Conservation (phyloP, 2,113 vertebrate genomes). For the Pelecanus crispus region DNA sequence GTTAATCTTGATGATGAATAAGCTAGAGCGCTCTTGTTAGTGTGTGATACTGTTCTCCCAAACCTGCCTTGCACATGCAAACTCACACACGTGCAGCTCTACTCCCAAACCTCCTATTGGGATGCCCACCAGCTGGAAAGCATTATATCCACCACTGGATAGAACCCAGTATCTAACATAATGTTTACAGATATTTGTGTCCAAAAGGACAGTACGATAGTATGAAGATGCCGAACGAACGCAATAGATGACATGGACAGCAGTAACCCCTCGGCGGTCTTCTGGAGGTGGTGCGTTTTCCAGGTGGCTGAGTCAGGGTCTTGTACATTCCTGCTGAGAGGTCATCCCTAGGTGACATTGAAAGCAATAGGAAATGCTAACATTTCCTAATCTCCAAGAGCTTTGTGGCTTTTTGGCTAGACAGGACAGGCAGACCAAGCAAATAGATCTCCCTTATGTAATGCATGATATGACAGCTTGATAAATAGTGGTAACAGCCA, state of each 20-base stretch:
- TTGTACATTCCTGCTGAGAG: neutral
- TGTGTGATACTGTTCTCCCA: neutral
- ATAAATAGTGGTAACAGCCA: neutral
- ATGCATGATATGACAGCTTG: neutral
- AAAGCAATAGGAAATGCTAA: neutral
- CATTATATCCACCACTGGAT: neutral
- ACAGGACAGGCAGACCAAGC: neutral
- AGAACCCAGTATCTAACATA: neutral
- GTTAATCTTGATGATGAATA: neutral
- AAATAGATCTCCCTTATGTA: neutral
- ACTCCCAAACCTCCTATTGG: neutral
- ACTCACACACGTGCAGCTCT: neutral
- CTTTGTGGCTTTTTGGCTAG: neutral
- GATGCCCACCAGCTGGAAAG: neutral
- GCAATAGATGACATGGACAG: fast-evolving
- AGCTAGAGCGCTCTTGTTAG: neutral
- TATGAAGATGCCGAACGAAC: neutral
- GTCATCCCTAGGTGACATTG: neutral
- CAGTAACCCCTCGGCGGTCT: neutral
- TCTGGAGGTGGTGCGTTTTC: neutral
- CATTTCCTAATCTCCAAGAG: neutral
- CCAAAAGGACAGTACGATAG: neutral
- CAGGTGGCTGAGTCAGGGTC: neutral
- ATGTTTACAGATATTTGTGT: neutral
- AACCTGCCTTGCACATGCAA: neutral